These are phyloP conservation scores for Ariolimax columbianus DNA, from an alignment of 2,888 invertebrate species.

Conservation along the genomic window DNA sequence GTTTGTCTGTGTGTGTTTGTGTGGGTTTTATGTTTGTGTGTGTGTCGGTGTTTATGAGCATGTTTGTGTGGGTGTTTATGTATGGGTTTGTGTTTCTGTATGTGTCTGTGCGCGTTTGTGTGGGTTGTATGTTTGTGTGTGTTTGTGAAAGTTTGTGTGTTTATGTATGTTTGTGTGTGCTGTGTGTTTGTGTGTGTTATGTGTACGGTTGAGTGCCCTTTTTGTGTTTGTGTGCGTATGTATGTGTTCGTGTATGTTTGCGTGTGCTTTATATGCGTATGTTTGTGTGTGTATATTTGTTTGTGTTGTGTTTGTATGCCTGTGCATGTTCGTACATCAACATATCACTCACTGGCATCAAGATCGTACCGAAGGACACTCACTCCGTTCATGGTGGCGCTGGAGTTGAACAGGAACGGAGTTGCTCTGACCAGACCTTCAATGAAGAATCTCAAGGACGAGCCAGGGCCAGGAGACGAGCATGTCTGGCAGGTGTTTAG, in stretches of 20 bases:
- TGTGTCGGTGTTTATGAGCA: too few relatives aligned
- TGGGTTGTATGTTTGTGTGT: neutral
- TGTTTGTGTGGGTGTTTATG: too few relatives aligned
- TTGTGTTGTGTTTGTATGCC: too few relatives aligned
- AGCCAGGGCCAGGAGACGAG: neutral
- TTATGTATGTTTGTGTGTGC: neutral
- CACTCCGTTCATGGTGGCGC: constrained; percentile 40
- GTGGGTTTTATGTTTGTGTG: too few relatives aligned
- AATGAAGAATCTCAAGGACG: constrained; percentile 42
- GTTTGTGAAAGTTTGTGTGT: too few relatives aligned
- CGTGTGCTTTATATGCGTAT: too few relatives aligned
- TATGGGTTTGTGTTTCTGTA: neutral
- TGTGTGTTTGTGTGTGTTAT: too few relatives aligned
- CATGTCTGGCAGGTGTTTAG: constrained; percentile 50
- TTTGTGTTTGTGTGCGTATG: too few relatives aligned
- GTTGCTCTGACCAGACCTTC: constrained; percentile 48
- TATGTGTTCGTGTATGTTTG: too few relatives aligned
- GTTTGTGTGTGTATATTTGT: too few relatives aligned
- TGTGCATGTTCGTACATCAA: neutral
- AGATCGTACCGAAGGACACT: constrained; percentile 45
- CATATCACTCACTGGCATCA: constrained; percentile 19
- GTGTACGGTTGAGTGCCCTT: too few relatives aligned
- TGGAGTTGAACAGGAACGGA: constrained; percentile 8
- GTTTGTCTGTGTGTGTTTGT: too few relatives aligned
- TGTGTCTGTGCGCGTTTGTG: neutral